phyloP scores from a whole-genome alignment of 2,797 vertebrate species.

The Dryobates pubescens region DNA sequence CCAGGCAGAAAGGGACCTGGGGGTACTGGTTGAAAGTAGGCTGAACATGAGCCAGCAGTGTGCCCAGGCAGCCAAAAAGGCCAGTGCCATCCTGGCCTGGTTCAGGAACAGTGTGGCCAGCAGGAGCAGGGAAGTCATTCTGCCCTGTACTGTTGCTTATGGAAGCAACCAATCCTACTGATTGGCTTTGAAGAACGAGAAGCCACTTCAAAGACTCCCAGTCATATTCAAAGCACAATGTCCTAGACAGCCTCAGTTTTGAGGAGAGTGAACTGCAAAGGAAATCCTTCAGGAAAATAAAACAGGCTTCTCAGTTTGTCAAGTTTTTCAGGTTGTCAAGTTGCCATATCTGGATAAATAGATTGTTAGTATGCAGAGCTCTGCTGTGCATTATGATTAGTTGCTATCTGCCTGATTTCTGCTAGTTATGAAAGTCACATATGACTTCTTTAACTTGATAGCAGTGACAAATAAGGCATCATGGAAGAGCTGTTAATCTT shows the following conservation, averaged over 20 bases:
- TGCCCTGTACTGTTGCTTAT: neutral
- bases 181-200: neutral
- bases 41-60: too few relatives aligned
- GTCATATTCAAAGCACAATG: neutral
- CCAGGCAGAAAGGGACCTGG: too few relatives aligned
- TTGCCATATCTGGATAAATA: neutral
- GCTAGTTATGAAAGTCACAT: neutral
- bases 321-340: too few relatives aligned
- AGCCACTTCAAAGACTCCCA: neutral
- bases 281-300: slow-evolving; percentile 20
- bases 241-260: neutral
- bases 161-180: neutral
- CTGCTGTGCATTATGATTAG: neutral
- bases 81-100: too few relatives aligned
- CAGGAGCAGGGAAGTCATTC: too few relatives aligned
- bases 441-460: neutral
- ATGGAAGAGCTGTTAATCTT: neutral
- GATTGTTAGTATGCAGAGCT: neutral
- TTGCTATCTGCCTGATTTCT: neutral
- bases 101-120: too few relatives aligned
- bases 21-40: too few relatives aligned
- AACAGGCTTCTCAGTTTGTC: neutral
- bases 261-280: neutral
- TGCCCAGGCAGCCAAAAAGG: too few relatives aligned
- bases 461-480: neutral